phyloP scores from a whole-genome alignment of 2,888 invertebrate species.

The Heliconius cydno region DNA sequence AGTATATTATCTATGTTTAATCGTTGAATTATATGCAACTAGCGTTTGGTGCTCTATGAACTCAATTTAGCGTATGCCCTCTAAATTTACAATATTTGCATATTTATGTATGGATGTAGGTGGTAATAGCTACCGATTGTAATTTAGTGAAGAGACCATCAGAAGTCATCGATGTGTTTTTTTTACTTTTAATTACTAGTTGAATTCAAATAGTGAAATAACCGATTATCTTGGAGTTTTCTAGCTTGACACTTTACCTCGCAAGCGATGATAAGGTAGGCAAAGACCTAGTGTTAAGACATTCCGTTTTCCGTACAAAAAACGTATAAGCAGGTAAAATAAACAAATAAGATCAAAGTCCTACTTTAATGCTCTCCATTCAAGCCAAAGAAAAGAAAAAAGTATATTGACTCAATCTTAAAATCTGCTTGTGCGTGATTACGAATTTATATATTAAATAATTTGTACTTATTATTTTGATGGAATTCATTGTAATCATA shows the following conservation, averaged over 20 bases:
- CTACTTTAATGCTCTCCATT: not conserved
- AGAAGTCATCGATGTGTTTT: not conserved
- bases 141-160: not conserved
- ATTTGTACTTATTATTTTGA: conserved; percentile 27
- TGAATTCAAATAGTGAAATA: not conserved
- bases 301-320: no score
- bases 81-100: not conserved
- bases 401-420: not conserved
- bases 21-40: not conserved
- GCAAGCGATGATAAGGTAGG: not conserved
- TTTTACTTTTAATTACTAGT: no score
- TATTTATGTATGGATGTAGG: not conserved
- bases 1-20: not conserved
- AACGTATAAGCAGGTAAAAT: no score
- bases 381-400: not conserved
- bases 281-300: not conserved
- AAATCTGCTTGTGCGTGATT: conserved; percentile 34
- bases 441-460: conserved; percentile 27
- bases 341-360: not conserved
- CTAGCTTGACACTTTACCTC: not conserved
- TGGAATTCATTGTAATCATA: conserved; percentile 54
- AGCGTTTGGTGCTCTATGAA: not conserved
- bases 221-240: not conserved
- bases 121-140: not conserved
- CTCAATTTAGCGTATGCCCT: not conserved